Percentiles rank a stretch among this genome's conserved stretches.
phyloP scores from a whole-genome alignment of 2,888 invertebrate genomes.

The Chalcis sispes region DNA sequence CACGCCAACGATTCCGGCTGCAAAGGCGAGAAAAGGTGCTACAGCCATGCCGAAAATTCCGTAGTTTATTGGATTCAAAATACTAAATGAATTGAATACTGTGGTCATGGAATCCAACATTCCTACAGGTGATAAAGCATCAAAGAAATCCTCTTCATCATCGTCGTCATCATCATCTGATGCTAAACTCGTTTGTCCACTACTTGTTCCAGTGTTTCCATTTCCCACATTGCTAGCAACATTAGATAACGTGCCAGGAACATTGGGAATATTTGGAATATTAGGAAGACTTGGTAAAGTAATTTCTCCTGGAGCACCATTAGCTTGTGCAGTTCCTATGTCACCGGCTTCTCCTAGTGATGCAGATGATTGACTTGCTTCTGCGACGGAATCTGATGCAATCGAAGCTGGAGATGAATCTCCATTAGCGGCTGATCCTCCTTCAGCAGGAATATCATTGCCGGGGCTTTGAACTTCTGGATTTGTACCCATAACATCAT shows the following conservation, averaged over 20 bases:
- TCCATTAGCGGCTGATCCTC: conserved; percentile 38
- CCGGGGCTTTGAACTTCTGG: conserved; percentile 5
- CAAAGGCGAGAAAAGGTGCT: conserved; percentile 81
- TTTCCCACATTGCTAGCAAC: conserved; percentile 16
- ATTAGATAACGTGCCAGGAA: conserved; percentile 29
- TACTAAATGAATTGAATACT: conserved; percentile 78
- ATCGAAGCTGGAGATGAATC: conserved; percentile 18
- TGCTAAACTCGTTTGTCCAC: conserved; percentile 49
- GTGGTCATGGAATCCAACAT: conserved; percentile 78
- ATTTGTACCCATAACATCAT: conserved; percentile 13
- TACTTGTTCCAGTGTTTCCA: conserved; percentile 17
- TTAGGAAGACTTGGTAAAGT: conserved; percentile 45
- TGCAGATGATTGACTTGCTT: conserved; percentile 16
- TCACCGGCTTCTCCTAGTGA: conserved; percentile 9
- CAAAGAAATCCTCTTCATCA: conserved; percentile 77
- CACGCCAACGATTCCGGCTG: conserved; percentile 81
- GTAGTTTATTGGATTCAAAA: conserved; percentile 80
- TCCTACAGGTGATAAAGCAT: conserved; percentile 70
- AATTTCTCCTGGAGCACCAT: conserved; percentile 41
- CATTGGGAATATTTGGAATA: conserved; percentile 40
- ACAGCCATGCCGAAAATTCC: conserved; percentile 80
- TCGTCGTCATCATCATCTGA: conserved; percentile 72
- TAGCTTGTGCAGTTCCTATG: conserved; percentile 54
- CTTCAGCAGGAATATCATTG: conserved; percentile 52
- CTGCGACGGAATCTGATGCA: conserved; percentile 19